Conservation (phyloP, 1,140 invertebrate species). For the Drosophila tristis region DNA sequence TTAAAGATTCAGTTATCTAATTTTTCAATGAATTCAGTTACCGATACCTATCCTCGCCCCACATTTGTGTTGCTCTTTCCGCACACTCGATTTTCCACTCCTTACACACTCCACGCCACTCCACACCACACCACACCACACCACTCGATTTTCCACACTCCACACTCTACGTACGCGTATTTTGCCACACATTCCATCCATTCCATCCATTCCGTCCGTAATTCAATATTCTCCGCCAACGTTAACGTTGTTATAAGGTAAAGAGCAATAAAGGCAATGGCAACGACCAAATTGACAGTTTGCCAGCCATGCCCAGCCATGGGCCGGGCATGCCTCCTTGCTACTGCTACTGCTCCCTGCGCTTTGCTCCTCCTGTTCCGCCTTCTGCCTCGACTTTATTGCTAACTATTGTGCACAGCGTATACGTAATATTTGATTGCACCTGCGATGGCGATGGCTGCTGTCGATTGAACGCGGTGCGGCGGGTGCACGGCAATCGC, state of each 20-base stretch:
- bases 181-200: conserved; percentile 42
- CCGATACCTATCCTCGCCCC: too few relatives aligned
- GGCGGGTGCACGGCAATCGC: conserved; percentile 30
- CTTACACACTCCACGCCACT: too few relatives aligned
- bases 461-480: conserved; percentile 57
- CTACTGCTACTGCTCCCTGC: background rate
- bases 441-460: conserved; percentile 46
- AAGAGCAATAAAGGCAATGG: conserved; percentile 48
- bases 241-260: conserved; percentile 53
- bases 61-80: too few relatives aligned
- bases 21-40: too few relatives aligned
- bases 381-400: conserved; percentile 32
- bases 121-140: too few relatives aligned
- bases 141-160: too few relatives aligned
- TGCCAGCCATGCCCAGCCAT: conserved; percentile 44
- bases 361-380: background rate
- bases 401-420: conserved; percentile 53
- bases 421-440: conserved; percentile 78
- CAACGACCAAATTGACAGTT: conserved; percentile 75
- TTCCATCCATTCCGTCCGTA: conserved; percentile 7
- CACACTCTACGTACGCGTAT: too few relatives aligned
- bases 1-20: too few relatives aligned
- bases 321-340: conserved; percentile 6
- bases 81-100: too few relatives aligned
- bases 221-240: conserved; percentile 44